Conservation (phyloP, 92 coral and sea anemone genomes). For the Porites lobata region DNA sequence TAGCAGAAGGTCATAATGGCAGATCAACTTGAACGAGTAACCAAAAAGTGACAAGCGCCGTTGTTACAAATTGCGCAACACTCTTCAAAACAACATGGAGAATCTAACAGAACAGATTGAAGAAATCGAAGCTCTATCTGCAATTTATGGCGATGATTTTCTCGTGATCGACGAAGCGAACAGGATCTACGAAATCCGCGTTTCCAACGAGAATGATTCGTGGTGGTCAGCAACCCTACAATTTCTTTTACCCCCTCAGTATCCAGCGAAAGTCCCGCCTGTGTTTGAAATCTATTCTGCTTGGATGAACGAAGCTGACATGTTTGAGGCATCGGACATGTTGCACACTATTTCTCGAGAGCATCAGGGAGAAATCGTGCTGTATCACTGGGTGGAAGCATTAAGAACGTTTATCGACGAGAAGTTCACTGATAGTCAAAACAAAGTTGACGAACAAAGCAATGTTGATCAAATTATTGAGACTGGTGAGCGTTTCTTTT, state of each 20-base stretch:
- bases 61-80: not conserved
- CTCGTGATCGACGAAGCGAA: constrained; percentile 74
- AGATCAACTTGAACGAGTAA: not conserved
- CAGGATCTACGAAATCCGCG: constrained; percentile 84
- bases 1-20: not conserved
- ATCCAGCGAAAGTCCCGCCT: constrained; percentile 81
- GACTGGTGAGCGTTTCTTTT: not conserved
- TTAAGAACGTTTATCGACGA: constrained; percentile 81
- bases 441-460: not conserved
- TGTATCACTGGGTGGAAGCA: constrained; percentile 91
- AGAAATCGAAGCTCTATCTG: constrained; percentile 90
- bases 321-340: constrained; percentile 62
- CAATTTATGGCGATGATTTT: constrained; percentile 95
- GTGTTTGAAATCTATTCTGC: constrained; percentile 90
- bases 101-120: constrained; percentile 76
- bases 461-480: not conserved
- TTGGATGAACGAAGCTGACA: constrained; percentile 80
- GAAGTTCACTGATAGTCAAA: constrained; percentile 44
- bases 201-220: constrained; percentile 67
- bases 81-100: constrained; percentile 20
- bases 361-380: constrained; percentile 75
- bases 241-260: constrained; percentile 81
- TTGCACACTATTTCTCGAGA: constrained; percentile 76
- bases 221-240: constrained; percentile 84
- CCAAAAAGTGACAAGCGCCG: too few relatives aligned